Evolutionary conservation across 2,113 vertebrate genomes (phyloP), one percentile per base, ranked within the genome.

Genomic region (Elachura formosa): DNA sequence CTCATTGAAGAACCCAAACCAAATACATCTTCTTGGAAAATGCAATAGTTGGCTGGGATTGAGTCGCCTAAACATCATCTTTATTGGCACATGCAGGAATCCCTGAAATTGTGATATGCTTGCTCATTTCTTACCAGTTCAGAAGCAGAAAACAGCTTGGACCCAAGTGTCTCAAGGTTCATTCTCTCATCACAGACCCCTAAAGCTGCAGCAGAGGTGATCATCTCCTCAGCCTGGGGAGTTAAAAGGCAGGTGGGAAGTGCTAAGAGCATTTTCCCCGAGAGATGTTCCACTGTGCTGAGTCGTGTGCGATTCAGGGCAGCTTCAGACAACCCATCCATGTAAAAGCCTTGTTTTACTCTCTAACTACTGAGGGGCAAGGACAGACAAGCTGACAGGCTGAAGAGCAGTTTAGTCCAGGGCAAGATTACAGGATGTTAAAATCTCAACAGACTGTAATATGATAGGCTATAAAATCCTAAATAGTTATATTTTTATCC

Each of bases 51-150:
- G 18, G 16, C 46, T 43, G 38, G 22, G 10, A 74, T 8, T 0
- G 1, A 71, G 61, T 36, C 56, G 25, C 45, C 31, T 59, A 20
- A 88, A 33, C 24, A 12, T 11, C 46, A 34, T 18, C 52, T 64
- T 45, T 23, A 9, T 54, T 38, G 34, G 38, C 45, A 25, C 18
- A 26, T 46, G 46, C 46, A 41, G n/a, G 46, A 69, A 49, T 21
- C 23, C 43, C 69, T 55, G 40, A 46, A n/a, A 12, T 9, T 17
- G 36, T 1, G 0, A 14, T 25, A 20, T 7, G 8, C 2, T 2
- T 29, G 11, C 34, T 68, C 1, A 2, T 36, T 59, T 43, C 52
- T 59, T 21, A n/a, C 11, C 46, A 51, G 67, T 23, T 33, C 40
- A 16, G 58, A 26, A 45, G 40, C 69, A 76, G 33, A 73, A 67